phyloP scores from a whole-genome alignment of 2,797 vertebrate species.

The Lophius americanus region DNA sequence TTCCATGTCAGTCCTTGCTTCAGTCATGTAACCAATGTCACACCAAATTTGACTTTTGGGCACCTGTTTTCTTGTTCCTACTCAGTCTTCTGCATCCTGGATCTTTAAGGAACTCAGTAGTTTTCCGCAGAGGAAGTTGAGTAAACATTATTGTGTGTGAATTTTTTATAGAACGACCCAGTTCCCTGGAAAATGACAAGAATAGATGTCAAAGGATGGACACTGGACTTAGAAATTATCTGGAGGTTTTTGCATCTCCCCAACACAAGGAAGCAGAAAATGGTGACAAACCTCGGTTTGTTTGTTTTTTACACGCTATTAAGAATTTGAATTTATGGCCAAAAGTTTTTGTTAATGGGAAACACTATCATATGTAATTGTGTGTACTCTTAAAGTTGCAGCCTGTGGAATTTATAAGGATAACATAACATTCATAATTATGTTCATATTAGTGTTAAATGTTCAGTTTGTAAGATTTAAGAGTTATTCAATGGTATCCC shows the following conservation, averaged over 20 bases:
- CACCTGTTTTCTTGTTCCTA: slow-evolving; percentile 9
- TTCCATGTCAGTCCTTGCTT: slow-evolving; percentile 1
- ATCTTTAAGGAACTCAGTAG: background rate
- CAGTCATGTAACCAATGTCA: slow-evolving; percentile 36
- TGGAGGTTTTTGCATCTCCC: background rate
- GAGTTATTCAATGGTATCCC: no score
- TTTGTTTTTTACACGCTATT: background rate
- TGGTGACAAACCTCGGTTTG: background rate
- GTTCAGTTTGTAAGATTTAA: no score
- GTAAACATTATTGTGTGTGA: slow-evolving; percentile 5
- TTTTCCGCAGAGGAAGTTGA: slow-evolving; percentile 26
- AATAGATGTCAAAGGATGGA: slow-evolving; percentile 16
- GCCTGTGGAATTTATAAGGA: no score
- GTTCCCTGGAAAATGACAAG: slow-evolving; percentile 24
- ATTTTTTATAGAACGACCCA: background rate
- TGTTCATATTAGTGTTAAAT: no score
- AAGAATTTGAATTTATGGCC: no score
- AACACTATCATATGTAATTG: no score
- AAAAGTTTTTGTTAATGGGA: no score
- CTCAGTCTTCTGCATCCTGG: background rate
- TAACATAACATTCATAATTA: no score
- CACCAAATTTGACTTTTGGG: slow-evolving; percentile 25
- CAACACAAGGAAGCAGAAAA: background rate
- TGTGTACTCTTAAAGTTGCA: no score
- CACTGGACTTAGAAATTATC: background rate